Evolutionary conservation across 2,113 vertebrate species (phyloP), one percentile per base, ranked within the genome.

Genomic region (Pristiophorus japonicus): DNA sequence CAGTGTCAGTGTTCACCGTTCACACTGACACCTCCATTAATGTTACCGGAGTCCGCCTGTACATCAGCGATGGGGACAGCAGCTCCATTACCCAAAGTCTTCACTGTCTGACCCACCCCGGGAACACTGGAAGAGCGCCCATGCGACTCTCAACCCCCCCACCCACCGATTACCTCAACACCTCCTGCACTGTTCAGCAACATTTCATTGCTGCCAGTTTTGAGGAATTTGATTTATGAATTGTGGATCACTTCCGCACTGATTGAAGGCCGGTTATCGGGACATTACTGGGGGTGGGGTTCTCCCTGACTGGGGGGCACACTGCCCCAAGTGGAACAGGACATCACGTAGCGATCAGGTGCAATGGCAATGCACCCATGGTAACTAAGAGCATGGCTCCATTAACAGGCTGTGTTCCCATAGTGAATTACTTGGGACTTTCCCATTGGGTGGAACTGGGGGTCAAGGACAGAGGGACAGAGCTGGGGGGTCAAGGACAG

Each of bases 1-100:
- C 34, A 91, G n/a, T 65, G 34, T 92, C 34, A 92, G 16, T 92
- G 62, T 63, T 92, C 88, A 92, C 59, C 59, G 63, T 65, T 63
- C 20, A 92, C n/a, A 92, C 16, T 38, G 88, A 63, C 34, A 92
- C n/a, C 88, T 92, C 88, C 59, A 63, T 92, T 38, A 63, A 34
- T 92, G 88, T 34, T 92, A 92, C 88, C 34, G n/a, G 66, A 94
- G 93, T 66, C 66, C 34, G 42, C 42, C 93, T 51, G 65, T 94
- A 66, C 93, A 70, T 47, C 65, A 94, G 93, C 93, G 27, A 70
- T 94, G 42, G 93, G 65, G 51, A 94, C 66, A 94, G 93, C 63
- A 94, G 93, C 65, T 45, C 8, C 11, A 70, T 94, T 94, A 94
- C 93, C 24, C 66, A 94, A 67, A 51, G 66, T 34, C 45, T 92